Percentiles rank a stretch among this genome's conserved stretches.
Conservation (phyloP, 2,113 vertebrate species). For the Saccopteryx bilineata region DNA sequence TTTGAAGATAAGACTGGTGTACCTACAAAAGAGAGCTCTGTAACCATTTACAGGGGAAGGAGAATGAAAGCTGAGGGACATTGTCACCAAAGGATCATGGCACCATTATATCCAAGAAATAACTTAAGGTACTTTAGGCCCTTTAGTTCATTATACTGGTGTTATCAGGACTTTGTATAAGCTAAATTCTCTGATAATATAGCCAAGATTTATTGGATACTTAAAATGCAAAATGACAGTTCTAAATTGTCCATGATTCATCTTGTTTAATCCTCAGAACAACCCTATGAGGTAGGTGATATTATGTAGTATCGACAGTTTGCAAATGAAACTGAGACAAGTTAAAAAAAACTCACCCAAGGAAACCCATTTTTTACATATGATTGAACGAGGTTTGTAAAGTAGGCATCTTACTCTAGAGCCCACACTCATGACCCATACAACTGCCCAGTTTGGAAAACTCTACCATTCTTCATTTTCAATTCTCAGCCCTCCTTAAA, state of each 20-base stretch:
- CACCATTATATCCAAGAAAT: neutral
- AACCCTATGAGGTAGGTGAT: neutral
- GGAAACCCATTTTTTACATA: neutral
- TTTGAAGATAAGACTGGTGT: constrained; percentile 14
- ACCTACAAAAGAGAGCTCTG: constrained; percentile 35
- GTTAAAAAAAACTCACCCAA: neutral
- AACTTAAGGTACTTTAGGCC: neutral
- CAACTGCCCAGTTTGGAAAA: neutral
- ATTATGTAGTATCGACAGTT: neutral
- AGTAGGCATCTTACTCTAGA: neutral
- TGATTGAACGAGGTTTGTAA: neutral
- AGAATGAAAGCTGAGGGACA: neutral
- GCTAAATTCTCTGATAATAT: neutral
- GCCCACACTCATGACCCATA: neutral
- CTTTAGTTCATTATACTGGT: neutral
- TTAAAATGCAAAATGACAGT: neutral
- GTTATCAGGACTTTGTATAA: neutral
- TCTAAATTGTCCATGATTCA: neutral
- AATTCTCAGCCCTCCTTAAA: neutral
- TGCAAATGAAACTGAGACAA: constrained; percentile 32
- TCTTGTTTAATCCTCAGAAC: neutral
- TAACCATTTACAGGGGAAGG: neutral
- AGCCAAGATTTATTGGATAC: neutral
- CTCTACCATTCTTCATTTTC: neutral
- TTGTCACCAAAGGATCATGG: neutral